A percentile compares a stretch with the other conserved stretches of the same genome.
Conservation (phyloP, 2,888 invertebrate genomes). For the Pherbina coryleti region DNA sequence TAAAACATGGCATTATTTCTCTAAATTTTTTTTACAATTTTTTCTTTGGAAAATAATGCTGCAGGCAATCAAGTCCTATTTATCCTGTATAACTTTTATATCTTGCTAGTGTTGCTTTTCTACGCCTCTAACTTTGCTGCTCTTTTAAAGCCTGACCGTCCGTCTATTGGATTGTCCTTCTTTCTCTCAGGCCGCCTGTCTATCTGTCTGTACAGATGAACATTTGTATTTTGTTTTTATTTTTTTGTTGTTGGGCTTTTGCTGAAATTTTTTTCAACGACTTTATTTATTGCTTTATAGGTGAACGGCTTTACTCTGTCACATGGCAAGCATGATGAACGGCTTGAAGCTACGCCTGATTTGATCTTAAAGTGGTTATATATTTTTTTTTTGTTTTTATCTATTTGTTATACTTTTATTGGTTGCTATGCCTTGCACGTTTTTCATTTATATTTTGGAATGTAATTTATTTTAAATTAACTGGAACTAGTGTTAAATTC, state of each 20-base stretch:
- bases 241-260: not conserved
- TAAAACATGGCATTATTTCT: not conserved
- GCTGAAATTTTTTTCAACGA: not conserved
- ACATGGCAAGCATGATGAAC: not conserved
- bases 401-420: too few relatives aligned
- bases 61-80: not conserved
- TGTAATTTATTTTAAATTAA: too few relatives aligned
- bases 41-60: not conserved
- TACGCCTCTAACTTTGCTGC: not conserved
- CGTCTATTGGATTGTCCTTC: too few relatives aligned
- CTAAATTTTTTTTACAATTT: too few relatives aligned
- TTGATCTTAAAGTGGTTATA: too few relatives aligned
- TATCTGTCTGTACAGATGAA: too few relatives aligned
- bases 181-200: too few relatives aligned
- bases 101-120: not conserved
- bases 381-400: too few relatives aligned
- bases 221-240: not conserved
- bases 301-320: not conserved
- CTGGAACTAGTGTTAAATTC: too few relatives aligned
- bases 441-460: too few relatives aligned
- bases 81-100: not conserved
- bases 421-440: too few relatives aligned
- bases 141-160: not conserved
- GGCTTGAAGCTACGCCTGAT: not conserved
- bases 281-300: slow-evolving; percentile 11